phyloP scores from a whole-genome alignment of 53 echinoderm and acorn worm species.

The Holothuria scabra region DNA sequence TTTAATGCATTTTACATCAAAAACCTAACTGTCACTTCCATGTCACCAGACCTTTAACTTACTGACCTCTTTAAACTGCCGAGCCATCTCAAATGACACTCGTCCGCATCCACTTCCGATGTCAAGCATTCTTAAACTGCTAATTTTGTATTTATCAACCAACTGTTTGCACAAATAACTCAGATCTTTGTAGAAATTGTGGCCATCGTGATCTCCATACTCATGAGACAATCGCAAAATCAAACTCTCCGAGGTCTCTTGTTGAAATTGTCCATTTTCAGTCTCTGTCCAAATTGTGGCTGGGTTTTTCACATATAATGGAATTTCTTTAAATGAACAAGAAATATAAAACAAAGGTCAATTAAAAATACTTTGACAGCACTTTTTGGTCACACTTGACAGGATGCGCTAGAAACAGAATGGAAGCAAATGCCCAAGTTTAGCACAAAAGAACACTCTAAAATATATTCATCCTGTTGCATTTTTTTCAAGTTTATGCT shows the following conservation, averaged over 20 bases:
- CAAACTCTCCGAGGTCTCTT: slow-evolving; percentile 51
- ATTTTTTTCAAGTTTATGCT: too few relatives aligned
- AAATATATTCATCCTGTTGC: too few relatives aligned
- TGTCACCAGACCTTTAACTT: too few relatives aligned
- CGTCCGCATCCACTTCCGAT: slow-evolving; percentile 81
- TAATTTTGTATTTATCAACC: slow-evolving; percentile 45
- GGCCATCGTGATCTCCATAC: slow-evolving; percentile 44
- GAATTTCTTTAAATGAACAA: slow-evolving; percentile 32
- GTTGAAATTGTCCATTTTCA: slow-evolving; percentile 66
- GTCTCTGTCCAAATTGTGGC: slow-evolving; percentile 32
- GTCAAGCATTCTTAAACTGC: slow-evolving; percentile 54
- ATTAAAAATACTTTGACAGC: too few relatives aligned
- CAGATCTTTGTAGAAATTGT: slow-evolving; percentile 45
- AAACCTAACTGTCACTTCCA: too few relatives aligned
- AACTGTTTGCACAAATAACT: slow-evolving; percentile 7
- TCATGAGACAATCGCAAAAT: slow-evolving; percentile 50
- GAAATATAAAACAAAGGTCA: too few relatives aligned
- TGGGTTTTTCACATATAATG: slow-evolving; percentile 27
- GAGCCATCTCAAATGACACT: slow-evolving; percentile 73
- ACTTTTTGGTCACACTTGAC: too few relatives aligned
- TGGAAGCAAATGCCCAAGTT: too few relatives aligned
- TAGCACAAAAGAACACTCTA: too few relatives aligned
- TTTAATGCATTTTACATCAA: too few relatives aligned
- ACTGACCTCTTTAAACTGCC: slow-evolving; percentile 57
- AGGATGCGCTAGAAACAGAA: too few relatives aligned